Evolutionary conservation across 35 echinoderm and acorn worm genomes (phyloP), one percentile per base, ranked within the genome.

Genomic region (Apostichopus californicus): DNA sequence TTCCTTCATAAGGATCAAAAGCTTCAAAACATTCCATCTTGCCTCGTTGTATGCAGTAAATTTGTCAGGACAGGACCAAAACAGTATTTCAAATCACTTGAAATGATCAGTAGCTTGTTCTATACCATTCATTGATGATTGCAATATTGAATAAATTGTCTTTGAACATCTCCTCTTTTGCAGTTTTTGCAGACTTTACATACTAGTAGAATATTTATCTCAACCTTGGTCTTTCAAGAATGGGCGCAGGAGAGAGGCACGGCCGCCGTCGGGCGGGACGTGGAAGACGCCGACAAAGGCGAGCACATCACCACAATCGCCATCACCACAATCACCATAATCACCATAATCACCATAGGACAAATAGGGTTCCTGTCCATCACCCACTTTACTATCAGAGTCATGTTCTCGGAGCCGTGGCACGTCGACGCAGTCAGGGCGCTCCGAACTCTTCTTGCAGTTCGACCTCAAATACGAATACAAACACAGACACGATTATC

Each of bases 211-310:
- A 75, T 75, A 75, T n/a, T 75, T 11, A 68, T 75, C n/a, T 22
- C 71, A 75, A 5, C 17, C 71, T 46, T 46, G n/a, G 71, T 75
- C 71, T 22, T 75, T 7, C 15, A 34, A 89, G 5, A 58, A 89
- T 89, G 86, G 86, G 86, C 7, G 53, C 64, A 46, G 86, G 86
- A 52, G 86, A 55, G 7, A 71, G 86, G 64, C 86, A 89, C 46
- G 86, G 86, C 13, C 64, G 86, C 4, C 21, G 64, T 1, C 23
- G 86, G 60, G 86, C 63, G 1, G 57, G 64, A 1, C 34, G 63
- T 60, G 64, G 34, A 46, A 46, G 22, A 8, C 86, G 13, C 18
- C 86, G 64, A 3, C 20, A 89, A 61, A n/a, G 86, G 18, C 22
- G 81, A 18, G 80, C 80, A 12, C 86, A 52, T 55, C 86, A 34